Evolutionary conservation across 1,140 invertebrate genomes (phyloP).

Genomic region (Aethina tumida): DNA sequence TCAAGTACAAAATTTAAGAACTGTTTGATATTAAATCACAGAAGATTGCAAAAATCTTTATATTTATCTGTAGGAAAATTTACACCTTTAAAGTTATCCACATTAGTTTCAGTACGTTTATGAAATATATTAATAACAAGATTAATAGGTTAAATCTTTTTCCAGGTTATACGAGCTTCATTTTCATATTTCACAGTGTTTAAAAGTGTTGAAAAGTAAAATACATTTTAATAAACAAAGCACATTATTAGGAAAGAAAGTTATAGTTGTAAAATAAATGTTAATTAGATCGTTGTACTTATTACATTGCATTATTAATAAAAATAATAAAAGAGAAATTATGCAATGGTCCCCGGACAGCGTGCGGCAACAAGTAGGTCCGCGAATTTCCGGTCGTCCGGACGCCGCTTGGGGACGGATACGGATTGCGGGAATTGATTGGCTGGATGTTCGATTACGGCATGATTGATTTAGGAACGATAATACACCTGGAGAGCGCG

Average conservation of each 20-base stretch:
- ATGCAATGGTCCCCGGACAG: too few relatives aligned
- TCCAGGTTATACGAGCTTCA: conserved; percentile 18
- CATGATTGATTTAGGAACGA: conserved; percentile 26
- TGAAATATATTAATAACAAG: background rate
- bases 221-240: too few relatives aligned
- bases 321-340: too few relatives aligned
- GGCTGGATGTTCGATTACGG: conserved; percentile 23
- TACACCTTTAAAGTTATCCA: conserved; percentile 25
- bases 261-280: too few relatives aligned
- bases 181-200: conserved; percentile 23
- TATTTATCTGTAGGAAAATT: conserved; percentile 31
- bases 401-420: conserved; percentile 1
- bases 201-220: conserved; percentile 16
- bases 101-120: conserved; percentile 28
- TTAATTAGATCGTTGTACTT: too few relatives aligned
- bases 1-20: conserved; percentile 22
- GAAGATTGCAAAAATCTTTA: conserved; percentile 23
- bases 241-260: too few relatives aligned
- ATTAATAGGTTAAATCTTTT: conserved; percentile 8
- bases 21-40: conserved; percentile 27
- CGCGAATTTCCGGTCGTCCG: too few relatives aligned
- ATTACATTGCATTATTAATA: too few relatives aligned
- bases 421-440: conserved; percentile 13
- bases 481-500: conserved; percentile 16
- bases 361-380: too few relatives aligned